Evolutionary conservation across 2,888 invertebrate genomes (phyloP), one percentile per base, ranked within the genome.

Genomic region (Chrysolina haemoptera): DNA sequence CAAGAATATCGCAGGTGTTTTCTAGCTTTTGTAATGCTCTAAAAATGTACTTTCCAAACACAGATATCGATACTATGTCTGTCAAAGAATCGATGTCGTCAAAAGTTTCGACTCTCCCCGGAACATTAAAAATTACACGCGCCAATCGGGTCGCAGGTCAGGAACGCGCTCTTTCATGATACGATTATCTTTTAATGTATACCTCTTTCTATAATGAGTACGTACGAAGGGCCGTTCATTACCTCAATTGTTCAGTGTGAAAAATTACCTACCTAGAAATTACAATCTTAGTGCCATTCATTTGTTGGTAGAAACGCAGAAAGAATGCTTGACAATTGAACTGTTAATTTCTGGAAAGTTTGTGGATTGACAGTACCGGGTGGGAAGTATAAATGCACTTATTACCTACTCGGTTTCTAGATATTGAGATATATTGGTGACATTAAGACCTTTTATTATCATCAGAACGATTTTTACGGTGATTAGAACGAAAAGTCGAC

Each of bases 131-230:
- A 68, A 68, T 68, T 27, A 62, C 67, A 67, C 69, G 68, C 67
- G 75, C 75, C 68, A 69, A 62, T 62, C 65, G 62, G 69, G 75
- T 75, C 75, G 68, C 35, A 80, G 81, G 77, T 76, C 78, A 76
- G 70, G 71, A 77, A 74, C 70, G 78, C 80, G 81, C 81, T 78
- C 77, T 81, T 75, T 81, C 76, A 81, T 81, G 79, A 80, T 81
- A 77, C 72, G 79, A 80, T 81, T 80, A 80, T 79, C 69, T 74
- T 69, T 55, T 55, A 73, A 73, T 73, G 46, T 62, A 50, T 65
- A 66, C 70, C 73, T 74, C 59, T 35, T 59, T 59, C 59, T n/a
- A 12, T 14, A 35, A 59, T 35, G 1, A 35, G 59, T 35, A 35
- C 27, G 14, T 59, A 27, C 53, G 59, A 59, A 59, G 59, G 14